phyloP scores from a whole-genome alignment of 2,888 invertebrate genomes.

The Amblyjoppa proteus region DNA sequence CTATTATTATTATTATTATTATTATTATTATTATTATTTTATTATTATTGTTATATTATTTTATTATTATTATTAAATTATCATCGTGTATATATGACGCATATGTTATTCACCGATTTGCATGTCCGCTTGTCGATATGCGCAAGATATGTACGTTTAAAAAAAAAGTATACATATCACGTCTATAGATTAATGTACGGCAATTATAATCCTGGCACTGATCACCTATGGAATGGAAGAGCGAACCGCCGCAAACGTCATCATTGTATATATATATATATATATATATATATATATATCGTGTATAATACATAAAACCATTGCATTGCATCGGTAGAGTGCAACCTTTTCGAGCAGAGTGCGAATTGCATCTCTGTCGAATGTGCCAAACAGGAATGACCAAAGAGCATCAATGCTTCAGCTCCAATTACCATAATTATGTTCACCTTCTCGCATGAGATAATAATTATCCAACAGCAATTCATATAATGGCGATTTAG shows the following conservation, averaged over 20 bases:
- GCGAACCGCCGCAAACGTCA: constrained; percentile 18
- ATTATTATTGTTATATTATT: constrained; percentile 9
- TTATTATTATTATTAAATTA: constrained; percentile 4
- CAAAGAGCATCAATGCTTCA: background rate
- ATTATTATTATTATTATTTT: constrained; percentile 9
- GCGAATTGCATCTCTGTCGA: background rate
- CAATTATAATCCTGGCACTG: constrained; percentile 35
- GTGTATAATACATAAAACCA: background rate
- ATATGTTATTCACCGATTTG: constrained; percentile 38
- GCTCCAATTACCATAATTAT: background rate
- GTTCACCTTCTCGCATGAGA: background rate
- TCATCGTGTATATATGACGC: constrained; percentile 17
- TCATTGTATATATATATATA: constrained; percentile 14
- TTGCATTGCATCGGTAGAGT: constrained; percentile 11
- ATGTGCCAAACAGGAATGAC: background rate
- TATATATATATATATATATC: constrained; percentile 5
- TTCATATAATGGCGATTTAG: background rate
- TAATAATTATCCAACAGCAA: background rate
- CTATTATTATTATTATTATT: constrained; percentile 13
- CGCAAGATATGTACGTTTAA: constrained; percentile 6
- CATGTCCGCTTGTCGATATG: constrained; percentile 55
- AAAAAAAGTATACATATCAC: constrained; percentile 31
- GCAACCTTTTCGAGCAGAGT: background rate
- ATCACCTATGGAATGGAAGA: constrained; percentile 45
- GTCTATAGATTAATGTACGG: constrained; percentile 14